phyloP scores from a whole-genome alignment of 2,888 invertebrate species.

The Synergus umbraculus region DNA sequence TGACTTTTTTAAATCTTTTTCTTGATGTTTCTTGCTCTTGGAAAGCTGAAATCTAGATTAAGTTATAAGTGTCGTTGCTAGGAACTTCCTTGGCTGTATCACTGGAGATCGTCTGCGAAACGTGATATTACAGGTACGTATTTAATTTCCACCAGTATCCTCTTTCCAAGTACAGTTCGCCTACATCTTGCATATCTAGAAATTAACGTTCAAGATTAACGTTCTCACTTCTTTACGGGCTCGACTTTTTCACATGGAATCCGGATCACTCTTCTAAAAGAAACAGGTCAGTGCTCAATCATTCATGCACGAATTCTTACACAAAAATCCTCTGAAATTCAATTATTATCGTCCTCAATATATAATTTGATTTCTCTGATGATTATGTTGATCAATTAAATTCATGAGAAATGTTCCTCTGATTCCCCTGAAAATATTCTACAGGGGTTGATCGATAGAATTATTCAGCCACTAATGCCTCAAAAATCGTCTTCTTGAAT shows the following conservation, averaged over 20 bases:
- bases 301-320: neutral
- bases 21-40: neutral
- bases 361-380: neutral
- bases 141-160: slow-evolving; percentile 28
- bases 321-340: neutral
- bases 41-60: slow-evolving; percentile 21
- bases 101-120: slow-evolving; percentile 13
- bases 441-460: neutral
- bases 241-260: neutral
- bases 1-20: neutral
- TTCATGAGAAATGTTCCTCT: neutral
- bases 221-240: slow-evolving; percentile 17
- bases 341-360: neutral
- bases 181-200: slow-evolving; percentile 38
- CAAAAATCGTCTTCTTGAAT: neutral
- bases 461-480: neutral
- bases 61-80: slow-evolving; percentile 3
- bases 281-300: slow-evolving; percentile 9
- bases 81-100: slow-evolving; percentile 21
- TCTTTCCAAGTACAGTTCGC: slow-evolving; percentile 32
- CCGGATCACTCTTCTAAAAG: slow-evolving; percentile 4
- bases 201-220: slow-evolving; percentile 14
- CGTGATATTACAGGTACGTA: slow-evolving; percentile 29
- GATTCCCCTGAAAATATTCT: neutral
- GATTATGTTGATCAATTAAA: neutral